A percentile compares a stretch with the other conserved stretches of the same genome.
phyloP scores from a whole-genome alignment of 1,140 invertebrate species.

The Lanistes nyassanus region DNA sequence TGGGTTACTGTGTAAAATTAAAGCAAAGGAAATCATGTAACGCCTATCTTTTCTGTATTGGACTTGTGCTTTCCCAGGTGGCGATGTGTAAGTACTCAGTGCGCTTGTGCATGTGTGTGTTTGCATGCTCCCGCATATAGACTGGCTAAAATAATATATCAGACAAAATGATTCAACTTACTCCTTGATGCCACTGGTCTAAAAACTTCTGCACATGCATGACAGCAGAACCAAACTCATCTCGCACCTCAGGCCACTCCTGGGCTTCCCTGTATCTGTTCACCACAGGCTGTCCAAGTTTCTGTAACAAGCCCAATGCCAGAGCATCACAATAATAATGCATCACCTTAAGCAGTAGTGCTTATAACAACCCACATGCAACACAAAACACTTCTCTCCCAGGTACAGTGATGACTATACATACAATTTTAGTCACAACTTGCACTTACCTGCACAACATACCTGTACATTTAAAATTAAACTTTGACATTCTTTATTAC shows the following conservation, averaged over 20 bases:
- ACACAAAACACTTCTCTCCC: too few species aligned
- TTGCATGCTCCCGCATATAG: background rate
- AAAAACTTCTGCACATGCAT: conserved; percentile 81
- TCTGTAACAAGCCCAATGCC: conserved; percentile 54
- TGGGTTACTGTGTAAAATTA: too few species aligned
- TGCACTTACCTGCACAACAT: too few species aligned
- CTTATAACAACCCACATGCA: too few species aligned
- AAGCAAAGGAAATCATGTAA: too few species aligned
- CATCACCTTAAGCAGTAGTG: too few species aligned
- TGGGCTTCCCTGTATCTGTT: conserved; percentile 82
- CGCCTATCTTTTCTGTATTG: background rate
- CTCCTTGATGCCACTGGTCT: conserved; percentile 70
- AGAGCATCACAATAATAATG: too few species aligned
- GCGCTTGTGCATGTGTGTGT: background rate
- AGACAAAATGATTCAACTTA: conserved; percentile 30
- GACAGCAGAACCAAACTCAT: conserved; percentile 79
- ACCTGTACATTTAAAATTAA: too few species aligned
- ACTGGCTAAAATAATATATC: too few species aligned
- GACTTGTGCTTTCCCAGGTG: background rate
- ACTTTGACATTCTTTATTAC: too few species aligned
- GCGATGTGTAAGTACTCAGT: background rate
- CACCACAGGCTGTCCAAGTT: conserved; percentile 84
- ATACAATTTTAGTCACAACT: too few species aligned
- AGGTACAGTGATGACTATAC: too few species aligned
- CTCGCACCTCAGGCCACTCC: conserved; percentile 78